Evolutionary conservation across 2,888 invertebrate genomes (phyloP).

Genomic region (Zygogramma bicolorata): DNA sequence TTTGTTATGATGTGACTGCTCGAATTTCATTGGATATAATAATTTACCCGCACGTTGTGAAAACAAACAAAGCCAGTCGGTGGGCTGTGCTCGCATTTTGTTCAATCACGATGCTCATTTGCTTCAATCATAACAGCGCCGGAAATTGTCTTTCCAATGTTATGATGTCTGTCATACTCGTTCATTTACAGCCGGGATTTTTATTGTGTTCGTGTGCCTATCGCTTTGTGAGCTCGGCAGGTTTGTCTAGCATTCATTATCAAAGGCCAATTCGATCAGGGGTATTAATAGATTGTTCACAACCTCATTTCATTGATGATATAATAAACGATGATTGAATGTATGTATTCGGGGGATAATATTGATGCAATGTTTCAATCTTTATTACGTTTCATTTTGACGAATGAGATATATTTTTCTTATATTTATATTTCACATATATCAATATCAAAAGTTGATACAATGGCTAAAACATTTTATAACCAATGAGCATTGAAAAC

Average conservation of each 20-base stretch:
- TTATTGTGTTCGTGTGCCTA: constrained; percentile 30
- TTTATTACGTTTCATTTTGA: too few species aligned
- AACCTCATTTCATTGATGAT: not conserved
- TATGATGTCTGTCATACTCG: constrained; percentile 55
- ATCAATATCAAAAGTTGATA: too few species aligned
- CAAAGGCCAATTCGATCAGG: not conserved
- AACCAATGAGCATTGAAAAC: too few species aligned
- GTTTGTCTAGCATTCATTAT: not conserved
- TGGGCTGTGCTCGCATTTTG: constrained; percentile 50
- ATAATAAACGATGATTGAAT: too few species aligned
- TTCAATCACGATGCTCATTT: constrained; percentile 59
- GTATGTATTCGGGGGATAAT: too few species aligned
- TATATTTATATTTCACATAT: too few species aligned
- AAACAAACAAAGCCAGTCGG: constrained; percentile 58
- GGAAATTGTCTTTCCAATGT: constrained; percentile 61
- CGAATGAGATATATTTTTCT: too few species aligned
- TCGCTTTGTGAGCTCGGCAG: constrained; percentile 6
- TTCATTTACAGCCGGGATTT: constrained; percentile 51
- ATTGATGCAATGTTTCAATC: too few species aligned
- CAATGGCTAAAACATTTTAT: too few species aligned
- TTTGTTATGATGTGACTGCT: constrained; percentile 59
- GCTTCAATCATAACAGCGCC: constrained; percentile 62
- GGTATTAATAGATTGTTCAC: not conserved
- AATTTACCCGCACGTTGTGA: constrained; percentile 61
- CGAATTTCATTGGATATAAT: constrained; percentile 61